Conservation (phyloP, 2,113 vertebrate species). For the Anolis carolinensis region DNA sequence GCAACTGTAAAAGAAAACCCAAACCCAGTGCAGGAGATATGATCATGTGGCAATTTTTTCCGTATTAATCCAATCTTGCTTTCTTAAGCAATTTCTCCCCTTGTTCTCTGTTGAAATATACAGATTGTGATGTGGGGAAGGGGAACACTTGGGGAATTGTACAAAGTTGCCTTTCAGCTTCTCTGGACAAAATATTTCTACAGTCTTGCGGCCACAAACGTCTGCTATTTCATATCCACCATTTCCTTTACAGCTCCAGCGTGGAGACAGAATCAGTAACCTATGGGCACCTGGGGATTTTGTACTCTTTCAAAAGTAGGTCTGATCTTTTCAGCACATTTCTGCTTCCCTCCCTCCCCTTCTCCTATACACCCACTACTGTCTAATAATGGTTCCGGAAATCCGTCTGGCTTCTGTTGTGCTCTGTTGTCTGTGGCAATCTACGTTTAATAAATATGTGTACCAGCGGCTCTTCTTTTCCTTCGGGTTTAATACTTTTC, state of each 20-base stretch:
- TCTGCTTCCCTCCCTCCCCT: background rate
- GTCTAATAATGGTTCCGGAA: conserved; percentile 58
- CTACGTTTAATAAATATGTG: conserved; percentile 57
- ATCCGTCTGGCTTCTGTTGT: conserved; percentile 26
- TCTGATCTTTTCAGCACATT: conserved; percentile 58
- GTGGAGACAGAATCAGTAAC: background rate
- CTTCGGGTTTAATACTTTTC: conserved; percentile 47
- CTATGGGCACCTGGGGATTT: background rate
- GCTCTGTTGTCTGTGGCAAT: conserved; percentile 49
- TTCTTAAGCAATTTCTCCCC: background rate
- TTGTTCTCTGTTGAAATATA: background rate
- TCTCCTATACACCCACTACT: conserved; percentile 24
- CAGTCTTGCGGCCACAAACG: background rate
- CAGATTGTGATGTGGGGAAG: background rate
- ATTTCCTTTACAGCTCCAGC: conserved; percentile 16
- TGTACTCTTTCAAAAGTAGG: conserved; percentile 31
- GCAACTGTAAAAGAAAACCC: background rate
- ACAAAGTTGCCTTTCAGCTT: conserved; percentile 29
- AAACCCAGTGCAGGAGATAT: background rate
- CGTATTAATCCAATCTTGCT: background rate
- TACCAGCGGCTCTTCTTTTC: conserved; percentile 52
- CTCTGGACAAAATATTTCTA: conserved; percentile 31
- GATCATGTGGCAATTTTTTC: background rate
- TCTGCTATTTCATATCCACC: conserved; percentile 20
- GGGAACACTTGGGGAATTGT: background rate